Base-by-base conservation (phyloP, 2,888 invertebrate species). In the Mesoligia furuncula region DNA sequence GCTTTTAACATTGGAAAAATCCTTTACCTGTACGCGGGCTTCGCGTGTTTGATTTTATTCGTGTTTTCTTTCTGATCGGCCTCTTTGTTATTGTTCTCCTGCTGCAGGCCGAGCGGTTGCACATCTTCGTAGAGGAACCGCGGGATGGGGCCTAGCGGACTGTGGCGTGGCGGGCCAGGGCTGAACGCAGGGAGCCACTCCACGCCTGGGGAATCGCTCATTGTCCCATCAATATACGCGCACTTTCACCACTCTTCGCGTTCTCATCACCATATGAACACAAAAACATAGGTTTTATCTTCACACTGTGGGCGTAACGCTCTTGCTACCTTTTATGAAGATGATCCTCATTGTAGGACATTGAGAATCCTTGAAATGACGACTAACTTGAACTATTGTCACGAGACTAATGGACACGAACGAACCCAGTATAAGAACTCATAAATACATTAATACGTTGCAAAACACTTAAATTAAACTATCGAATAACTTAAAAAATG, bases 11-110 rank as follows among this genome's bases (percentile, higher is more conserved):
- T 88, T 89, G 90, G 92, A 91, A 92, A 72, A 92, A 90, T 85
- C 80, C 76, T 79, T 88, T 95, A 97, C 97, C 97, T 97, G 94
- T 97, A 97, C 13, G 97, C 97, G 84, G 97, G 97, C 90, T 97
- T 97, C 8, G 97, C 97, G 89, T 97, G 97, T 91, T 97, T 97
- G 85, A 95, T 96, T 93, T 95, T 96, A 88, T 95, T 96, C 73
- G 94, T 90, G 85, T 95, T 95, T 89, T 96, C 96, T 87, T 96
- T 95, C 86, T 94, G 95, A 74, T 95, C 96, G 48, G 81, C 81
- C 87, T 96, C 95, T 92, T 96, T 96, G 91, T 96, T 96, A 89
- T 96, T 96, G 88, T 96, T 96, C 89, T 96, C 96, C 90, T 94
- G 95, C 84, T 93, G 93, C 77, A 95, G 91, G 54, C 93, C 92